Conservation (phyloP, 2,888 invertebrate genomes). For the Thyatira batis region DNA sequence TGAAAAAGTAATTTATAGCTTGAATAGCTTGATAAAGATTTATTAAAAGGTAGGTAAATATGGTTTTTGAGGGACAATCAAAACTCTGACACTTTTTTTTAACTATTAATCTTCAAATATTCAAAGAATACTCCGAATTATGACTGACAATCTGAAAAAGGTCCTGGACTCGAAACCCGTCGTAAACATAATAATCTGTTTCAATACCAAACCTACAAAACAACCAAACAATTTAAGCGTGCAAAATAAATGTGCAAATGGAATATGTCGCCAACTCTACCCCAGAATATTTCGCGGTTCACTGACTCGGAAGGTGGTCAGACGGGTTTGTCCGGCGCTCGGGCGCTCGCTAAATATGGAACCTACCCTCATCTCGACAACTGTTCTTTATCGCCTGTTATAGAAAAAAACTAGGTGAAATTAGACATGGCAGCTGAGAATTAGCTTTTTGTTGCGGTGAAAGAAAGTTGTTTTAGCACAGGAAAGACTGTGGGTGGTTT, state of each 20-base stretch:
- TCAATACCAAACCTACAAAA: too few species aligned
- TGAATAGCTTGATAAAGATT: too few species aligned
- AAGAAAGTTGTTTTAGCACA: not conserved
- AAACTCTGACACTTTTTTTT: too few species aligned
- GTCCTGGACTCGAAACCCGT: too few species aligned
- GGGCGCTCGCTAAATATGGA: constrained; percentile 35
- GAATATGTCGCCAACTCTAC: constrained; percentile 2
- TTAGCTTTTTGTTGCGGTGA: not conserved
- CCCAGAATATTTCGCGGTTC: constrained; percentile 30
- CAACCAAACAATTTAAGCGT: not conserved
- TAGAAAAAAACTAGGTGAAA: not conserved
- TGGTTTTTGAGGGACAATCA: too few species aligned
- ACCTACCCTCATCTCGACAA: constrained; percentile 3
- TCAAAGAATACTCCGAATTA: too few species aligned
- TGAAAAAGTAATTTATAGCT: too few species aligned
- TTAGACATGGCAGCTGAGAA: not conserved
- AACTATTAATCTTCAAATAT: too few species aligned
- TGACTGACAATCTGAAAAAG: too few species aligned
- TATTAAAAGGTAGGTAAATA: too few species aligned
- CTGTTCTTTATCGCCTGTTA: constrained; percentile 3
- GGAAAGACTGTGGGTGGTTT: not conserved
- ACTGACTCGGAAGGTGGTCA: constrained; percentile 37
- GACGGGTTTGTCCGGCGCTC: constrained; percentile 39
- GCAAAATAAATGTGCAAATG: not conserved
- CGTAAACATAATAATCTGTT: too few species aligned